These are phyloP conservation scores for Diplosoma virens DNA, from an alignment of 23 tunicate genomes.

Conservation along the genomic window DNA sequence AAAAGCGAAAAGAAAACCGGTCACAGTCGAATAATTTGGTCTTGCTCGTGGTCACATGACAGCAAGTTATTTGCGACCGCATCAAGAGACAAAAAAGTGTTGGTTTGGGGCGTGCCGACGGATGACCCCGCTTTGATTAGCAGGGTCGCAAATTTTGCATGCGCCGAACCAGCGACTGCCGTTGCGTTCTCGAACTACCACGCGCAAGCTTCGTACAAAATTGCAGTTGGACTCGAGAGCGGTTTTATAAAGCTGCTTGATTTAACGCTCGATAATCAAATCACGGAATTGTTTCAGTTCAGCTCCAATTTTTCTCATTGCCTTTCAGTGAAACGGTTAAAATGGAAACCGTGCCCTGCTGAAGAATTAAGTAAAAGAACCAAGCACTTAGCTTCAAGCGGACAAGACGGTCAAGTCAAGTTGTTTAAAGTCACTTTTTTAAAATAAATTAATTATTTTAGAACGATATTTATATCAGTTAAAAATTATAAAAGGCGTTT, in stretches of 20 bases:
- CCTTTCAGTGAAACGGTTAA: constrained; percentile 52
- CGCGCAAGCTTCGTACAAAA: background rate
- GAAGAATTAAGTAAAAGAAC: background rate
- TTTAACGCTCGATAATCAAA: background rate
- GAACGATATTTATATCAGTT: too few relatives aligned
- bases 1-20: constrained; percentile 71
- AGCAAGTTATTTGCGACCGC: constrained; percentile 60
- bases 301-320: constrained; percentile 51
- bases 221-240: constrained; percentile 75
- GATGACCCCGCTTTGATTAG: constrained; percentile 13
- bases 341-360: constrained; percentile 67
- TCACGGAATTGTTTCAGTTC: constrained; percentile 3
- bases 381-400: constrained; percentile 68
- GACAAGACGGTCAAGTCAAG: constrained; percentile 87
- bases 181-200: constrained; percentile 46
- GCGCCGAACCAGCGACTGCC: constrained; percentile 67
- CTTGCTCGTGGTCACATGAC: constrained; percentile 88
- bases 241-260: constrained; percentile 43
- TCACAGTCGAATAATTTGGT: constrained; percentile 91
- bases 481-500: too few relatives aligned
- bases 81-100: constrained; percentile 84
- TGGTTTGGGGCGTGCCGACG: constrained; percentile 50
- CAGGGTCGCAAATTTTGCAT: background rate
- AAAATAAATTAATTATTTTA: too few relatives aligned
- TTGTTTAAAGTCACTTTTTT: constrained; percentile 54